Percentiles rank a stretch among this genome's conserved stretches.
Conservation (phyloP, 1,140 invertebrate genomes). For the Halesus radiatus region DNA sequence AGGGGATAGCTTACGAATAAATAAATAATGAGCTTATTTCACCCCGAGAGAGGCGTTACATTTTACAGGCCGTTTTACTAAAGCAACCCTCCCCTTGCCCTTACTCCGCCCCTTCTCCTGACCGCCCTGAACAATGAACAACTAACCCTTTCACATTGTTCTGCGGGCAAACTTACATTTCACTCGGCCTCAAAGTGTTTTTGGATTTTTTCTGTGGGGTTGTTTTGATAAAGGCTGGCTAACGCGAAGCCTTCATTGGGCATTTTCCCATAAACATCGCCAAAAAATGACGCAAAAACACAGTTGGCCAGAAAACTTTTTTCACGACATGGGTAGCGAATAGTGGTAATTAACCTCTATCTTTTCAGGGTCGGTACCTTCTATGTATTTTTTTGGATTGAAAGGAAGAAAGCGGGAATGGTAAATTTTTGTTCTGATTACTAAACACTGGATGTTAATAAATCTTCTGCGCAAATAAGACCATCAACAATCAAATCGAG, state of each 20-base stretch:
- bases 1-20: slow-evolving; percentile 28
- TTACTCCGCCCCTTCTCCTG: not conserved
- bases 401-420: too few relatives aligned
- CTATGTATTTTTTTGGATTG: too few relatives aligned
- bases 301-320: too few relatives aligned
- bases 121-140: not conserved
- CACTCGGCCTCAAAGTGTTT: slow-evolving; percentile 14
- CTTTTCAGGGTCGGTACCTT: too few relatives aligned
- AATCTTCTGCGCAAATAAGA: too few relatives aligned
- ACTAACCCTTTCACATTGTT: slow-evolving; percentile 16
- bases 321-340: too few relatives aligned
- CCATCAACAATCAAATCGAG: slow-evolving; percentile 1
- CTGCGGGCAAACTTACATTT: slow-evolving; percentile 20
- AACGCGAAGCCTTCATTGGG: not conserved
- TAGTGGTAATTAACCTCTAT: too few relatives aligned
- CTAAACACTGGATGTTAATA: too few relatives aligned
- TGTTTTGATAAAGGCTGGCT: not conserved
- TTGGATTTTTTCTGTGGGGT: slow-evolving; percentile 20
- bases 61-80: slow-evolving; percentile 32
- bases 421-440: too few relatives aligned
- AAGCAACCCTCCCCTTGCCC: slow-evolving; percentile 5
- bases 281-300: too few relatives aligned
- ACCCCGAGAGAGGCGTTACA: slow-evolving; percentile 26
- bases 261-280: not conserved
- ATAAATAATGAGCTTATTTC: slow-evolving; percentile 39